Percentiles rank a stretch among this genome's conserved stretches.
Evolutionary conservation across 2,797 vertebrate species (phyloP).

Genomic region (Peromyscus eremicus): DNA sequence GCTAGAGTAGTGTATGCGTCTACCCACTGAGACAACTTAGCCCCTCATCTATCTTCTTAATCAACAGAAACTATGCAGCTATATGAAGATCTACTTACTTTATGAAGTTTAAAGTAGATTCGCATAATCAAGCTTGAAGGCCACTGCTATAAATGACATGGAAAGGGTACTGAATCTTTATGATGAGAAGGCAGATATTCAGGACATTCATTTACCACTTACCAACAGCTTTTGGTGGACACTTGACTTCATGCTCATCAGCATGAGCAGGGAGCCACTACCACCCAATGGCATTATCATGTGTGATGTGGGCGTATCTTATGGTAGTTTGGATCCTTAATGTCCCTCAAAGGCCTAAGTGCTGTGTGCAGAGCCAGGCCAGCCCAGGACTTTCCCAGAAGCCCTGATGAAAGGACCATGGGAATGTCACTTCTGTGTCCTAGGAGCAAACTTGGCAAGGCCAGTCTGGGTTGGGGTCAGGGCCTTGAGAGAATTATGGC

Average conservation of each 20-base stretch:
- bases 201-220: not conserved
- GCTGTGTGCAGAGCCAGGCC: not conserved
- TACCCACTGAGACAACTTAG: not conserved
- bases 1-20: not conserved
- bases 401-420: not conserved
- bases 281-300: not conserved
- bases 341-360: not conserved
- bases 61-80: not conserved
- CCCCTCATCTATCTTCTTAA: not conserved
- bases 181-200: not conserved
- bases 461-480: not conserved
- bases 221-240: not conserved
- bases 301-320: not conserved
- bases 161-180: not conserved
- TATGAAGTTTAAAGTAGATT: constrained; percentile 5
- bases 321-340: not conserved
- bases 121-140: not conserved
- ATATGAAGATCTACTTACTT: not conserved
- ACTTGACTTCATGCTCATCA: not conserved
- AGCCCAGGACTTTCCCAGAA: not conserved
- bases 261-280: not conserved
- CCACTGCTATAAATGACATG: not conserved
- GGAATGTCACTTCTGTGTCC: too few relatives aligned
- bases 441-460: not conserved
- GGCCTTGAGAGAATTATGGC: not conserved